Conservation (phyloP, 2,888 invertebrate genomes). For the Campaea margaritaria region DNA sequence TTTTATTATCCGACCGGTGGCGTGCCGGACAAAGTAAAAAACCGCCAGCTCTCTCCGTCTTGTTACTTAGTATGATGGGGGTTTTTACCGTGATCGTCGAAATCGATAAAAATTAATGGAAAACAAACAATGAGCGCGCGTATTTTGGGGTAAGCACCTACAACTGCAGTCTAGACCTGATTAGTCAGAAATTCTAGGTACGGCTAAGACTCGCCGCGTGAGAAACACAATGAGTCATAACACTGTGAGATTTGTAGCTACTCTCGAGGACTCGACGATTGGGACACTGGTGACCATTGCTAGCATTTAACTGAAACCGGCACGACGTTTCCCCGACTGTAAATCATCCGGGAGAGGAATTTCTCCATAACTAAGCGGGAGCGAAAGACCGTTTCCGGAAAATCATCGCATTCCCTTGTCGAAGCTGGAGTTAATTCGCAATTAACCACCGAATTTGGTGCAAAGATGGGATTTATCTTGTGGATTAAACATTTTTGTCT, state of each 20-base stretch:
- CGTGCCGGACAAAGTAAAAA: constrained; percentile 43
- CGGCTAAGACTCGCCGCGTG: constrained; percentile 50
- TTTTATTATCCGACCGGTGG: constrained; percentile 64
- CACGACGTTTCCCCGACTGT: constrained; percentile 35
- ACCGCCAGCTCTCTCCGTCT: constrained; percentile 52
- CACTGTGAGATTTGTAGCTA: constrained; percentile 38
- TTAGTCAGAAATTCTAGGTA: constrained; percentile 71
- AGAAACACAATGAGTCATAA: constrained; percentile 70
- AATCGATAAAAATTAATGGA: constrained; percentile 39
- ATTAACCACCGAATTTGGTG: constrained; percentile 43
- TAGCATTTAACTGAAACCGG: constrained; percentile 43
- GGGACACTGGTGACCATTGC: constrained; percentile 40
- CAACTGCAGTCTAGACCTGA: constrained; percentile 50
- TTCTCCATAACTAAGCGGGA: constrained; percentile 35
- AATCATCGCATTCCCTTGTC: constrained; percentile 32
- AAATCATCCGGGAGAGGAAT: constrained; percentile 39
- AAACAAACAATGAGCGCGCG: constrained; percentile 42
- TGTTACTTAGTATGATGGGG: constrained; percentile 44
- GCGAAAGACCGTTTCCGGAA: constrained; percentile 20
- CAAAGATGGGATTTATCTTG: constrained; percentile 42
- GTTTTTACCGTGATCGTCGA: constrained; percentile 40
- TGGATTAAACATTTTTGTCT: constrained; percentile 42
- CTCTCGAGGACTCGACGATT: constrained; percentile 36
- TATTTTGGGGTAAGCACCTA: constrained; percentile 35
- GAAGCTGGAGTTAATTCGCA: constrained; percentile 41